Base-by-base conservation (phyloP, 2,888 invertebrate genomes). In the Petrolisthes manimaculis region DNA sequence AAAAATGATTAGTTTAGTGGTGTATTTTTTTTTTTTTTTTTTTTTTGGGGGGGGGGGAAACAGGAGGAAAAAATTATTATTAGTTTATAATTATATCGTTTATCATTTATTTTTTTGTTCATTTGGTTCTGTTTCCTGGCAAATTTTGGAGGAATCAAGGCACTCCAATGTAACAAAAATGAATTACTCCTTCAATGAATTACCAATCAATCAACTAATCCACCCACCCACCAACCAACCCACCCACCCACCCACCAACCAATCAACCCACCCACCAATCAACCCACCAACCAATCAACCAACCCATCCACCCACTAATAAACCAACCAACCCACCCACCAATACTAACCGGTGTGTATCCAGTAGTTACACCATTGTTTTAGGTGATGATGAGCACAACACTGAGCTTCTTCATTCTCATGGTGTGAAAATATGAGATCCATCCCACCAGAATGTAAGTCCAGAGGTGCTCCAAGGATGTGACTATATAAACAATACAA, bases 341-440 rank as follows among this genome's bases (percentile, higher is more conserved):
- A 9, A 2, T 12, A 87, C 86, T 88, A 91, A 93, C 97, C 98
- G 53, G 96, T 95, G 92, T 98, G 98, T 4, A 98, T 92, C 98
- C 98, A 98, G 93, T 98, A 97, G 93, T 97, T 97, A 0, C 96
- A 96, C 98, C 98, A 98, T 92, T 97, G 97, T 3, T 94, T 92
- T 9, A 94, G 95, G 71, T 94, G 93, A 92, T 97, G 96, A 92
- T 94, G 96, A 18, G 96, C 95, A 93, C 97, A 97, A n/a, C 97
- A 97, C 92, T 98, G 98, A 0, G 97, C 96, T 92, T 98, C 97
- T 93, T 98, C 98, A 93, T 98, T 98, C 93, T 98, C 97, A 93
- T 98, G 98, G 93, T 98, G 98, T 1, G 98, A 98, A 93, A 98
- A 98, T 90, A 95, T 94, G 61, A 98, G 94, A 93, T 98, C 98